These are phyloP conservation scores for Mesocentrotus franciscanus DNA, from an alignment of 53 echinoderm and acorn worm species.

Conservation along the genomic window DNA sequence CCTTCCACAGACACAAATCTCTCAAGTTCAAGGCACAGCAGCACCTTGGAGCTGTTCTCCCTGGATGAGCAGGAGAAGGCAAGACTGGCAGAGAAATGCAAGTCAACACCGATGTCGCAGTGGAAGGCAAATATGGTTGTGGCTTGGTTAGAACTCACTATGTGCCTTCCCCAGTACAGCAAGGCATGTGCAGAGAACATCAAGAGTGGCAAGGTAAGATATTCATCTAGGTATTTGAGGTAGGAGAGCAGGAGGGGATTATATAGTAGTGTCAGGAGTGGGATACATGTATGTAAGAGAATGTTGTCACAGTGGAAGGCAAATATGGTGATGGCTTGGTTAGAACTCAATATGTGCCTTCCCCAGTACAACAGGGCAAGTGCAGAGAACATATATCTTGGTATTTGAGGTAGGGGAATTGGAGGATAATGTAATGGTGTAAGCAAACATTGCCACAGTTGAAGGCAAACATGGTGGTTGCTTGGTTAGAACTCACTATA, in stretches of 20 bases:
- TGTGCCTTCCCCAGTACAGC: conserved; percentile 94
- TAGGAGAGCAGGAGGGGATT: background rate
- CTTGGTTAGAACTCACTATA: conserved; percentile 75
- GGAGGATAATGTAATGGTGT: background rate
- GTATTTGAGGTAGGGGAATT: too few species aligned
- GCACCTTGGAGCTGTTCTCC: conserved; percentile 78
- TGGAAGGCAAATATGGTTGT: conserved; percentile 99
- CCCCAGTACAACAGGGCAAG: conserved; percentile 83
- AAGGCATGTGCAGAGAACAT: conserved; percentile 90
- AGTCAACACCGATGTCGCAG: conserved; percentile 86
- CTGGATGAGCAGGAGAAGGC: conserved; percentile 90
- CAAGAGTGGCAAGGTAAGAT: conserved; percentile 93
- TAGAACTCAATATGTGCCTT: too few species aligned
- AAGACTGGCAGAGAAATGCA: conserved; percentile 86
- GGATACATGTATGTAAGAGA: background rate
- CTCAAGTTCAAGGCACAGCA: conserved; percentile 77
- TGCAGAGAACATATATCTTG: conserved; percentile 95
- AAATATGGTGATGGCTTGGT: conserved; percentile 90
- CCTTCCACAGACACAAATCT: conserved; percentile 76
- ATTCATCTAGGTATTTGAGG: background rate
- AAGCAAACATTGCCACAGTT: background rate
- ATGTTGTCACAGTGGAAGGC: conserved; percentile 79
- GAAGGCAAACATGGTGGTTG: background rate
- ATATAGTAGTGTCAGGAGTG: conserved; percentile 22
- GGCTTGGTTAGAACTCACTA: conserved; percentile 89